Evolutionary conservation across 2,113 vertebrate species (phyloP).

Genomic region (Cololabis saira): DNA sequence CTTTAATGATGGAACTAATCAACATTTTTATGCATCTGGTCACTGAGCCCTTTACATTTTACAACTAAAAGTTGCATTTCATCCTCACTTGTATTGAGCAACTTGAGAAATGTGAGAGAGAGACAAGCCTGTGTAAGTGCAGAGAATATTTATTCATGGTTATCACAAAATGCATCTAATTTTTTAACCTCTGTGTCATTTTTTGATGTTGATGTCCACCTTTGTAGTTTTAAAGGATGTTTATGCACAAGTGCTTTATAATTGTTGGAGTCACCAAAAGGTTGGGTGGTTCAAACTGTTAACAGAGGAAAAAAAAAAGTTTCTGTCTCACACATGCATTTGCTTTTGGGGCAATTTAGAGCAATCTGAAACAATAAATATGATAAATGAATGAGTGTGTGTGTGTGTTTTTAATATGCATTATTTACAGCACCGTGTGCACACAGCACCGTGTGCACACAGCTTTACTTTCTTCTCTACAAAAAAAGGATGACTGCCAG

Average conservation of each 20-base stretch:
- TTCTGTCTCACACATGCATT: slow-evolving; percentile 10
- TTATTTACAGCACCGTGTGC: background rate
- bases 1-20: background rate
- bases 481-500: background rate
- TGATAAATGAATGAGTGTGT: background rate
- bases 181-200: background rate
- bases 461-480: background rate
- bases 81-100: background rate
- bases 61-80: no score
- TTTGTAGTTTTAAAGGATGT: slow-evolving; percentile 24
- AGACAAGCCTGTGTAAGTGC: background rate
- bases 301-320: slow-evolving; percentile 10
- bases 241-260: slow-evolving; percentile 18
- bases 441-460: background rate
- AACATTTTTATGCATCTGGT: background rate
- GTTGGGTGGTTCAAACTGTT: slow-evolving; percentile 11
- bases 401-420: background rate
- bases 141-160: background rate
- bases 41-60: background rate
- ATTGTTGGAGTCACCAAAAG: slow-evolving; percentile 1
- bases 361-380: slow-evolving; percentile 25
- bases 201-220: slow-evolving; percentile 1
- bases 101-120: slow-evolving; percentile 1
- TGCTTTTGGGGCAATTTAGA: slow-evolving; percentile 23
- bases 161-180: slow-evolving; percentile 1